Evolutionary conservation across 2,113 vertebrate species (phyloP).

Genomic region (Rostratula benghalensis): DNA sequence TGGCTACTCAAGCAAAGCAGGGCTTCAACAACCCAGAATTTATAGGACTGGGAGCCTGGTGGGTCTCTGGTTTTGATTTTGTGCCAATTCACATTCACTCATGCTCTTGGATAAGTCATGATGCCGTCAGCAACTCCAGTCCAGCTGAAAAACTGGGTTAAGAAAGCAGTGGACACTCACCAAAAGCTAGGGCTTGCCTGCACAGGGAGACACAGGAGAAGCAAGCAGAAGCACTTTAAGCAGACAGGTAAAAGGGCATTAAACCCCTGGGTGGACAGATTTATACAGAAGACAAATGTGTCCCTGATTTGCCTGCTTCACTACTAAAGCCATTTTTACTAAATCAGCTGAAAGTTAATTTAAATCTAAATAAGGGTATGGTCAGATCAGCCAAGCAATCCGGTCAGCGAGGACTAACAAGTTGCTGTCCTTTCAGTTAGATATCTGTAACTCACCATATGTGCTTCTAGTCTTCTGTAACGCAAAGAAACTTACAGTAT

Average conservation of each 20-base stretch:
- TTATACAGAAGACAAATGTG: background rate
- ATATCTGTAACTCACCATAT: background rate
- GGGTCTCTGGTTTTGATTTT: conserved; percentile 21
- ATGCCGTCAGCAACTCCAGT: conserved; percentile 5
- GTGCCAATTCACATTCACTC: conserved; percentile 26
- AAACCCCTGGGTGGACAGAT: background rate
- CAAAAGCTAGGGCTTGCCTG: background rate
- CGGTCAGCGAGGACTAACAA: background rate
- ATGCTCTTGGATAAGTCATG: conserved; percentile 2
- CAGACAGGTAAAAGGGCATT: background rate
- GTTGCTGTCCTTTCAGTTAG: background rate
- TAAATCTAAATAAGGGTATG: conserved; percentile 12
- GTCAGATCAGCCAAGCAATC: conserved; percentile 32
- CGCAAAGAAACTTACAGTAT: background rate
- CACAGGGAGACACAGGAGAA: background rate
- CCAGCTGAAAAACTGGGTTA: conserved; percentile 44
- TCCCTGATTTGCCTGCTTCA: conserved; percentile 6
- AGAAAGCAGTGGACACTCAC: conserved; percentile 12
- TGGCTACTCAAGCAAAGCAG: conserved; percentile 35
- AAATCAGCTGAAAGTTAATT: conserved; percentile 34
- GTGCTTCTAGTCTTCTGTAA: background rate
- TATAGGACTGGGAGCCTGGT: background rate
- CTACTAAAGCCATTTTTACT: conserved; percentile 17
- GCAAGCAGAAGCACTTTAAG: background rate
- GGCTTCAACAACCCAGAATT: conserved; percentile 14